phyloP scores from a whole-genome alignment of 2,113 vertebrate genomes.

The Benthochromis sp. region DNA sequence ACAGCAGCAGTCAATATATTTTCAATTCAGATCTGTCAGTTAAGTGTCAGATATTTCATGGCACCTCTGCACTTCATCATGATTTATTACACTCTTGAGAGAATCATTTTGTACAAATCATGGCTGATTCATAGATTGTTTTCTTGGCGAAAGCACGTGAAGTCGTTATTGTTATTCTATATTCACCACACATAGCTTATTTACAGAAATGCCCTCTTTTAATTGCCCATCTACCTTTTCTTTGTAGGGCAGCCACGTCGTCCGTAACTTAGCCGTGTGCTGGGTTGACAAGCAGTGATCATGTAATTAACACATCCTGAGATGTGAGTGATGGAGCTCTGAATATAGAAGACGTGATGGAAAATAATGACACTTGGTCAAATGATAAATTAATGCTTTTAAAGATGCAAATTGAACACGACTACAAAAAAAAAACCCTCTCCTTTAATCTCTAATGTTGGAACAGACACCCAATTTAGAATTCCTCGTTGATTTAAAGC shows the following conservation, averaged over 20 bases:
- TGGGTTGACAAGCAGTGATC: slow-evolving; percentile 1
- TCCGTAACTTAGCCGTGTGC: not conserved
- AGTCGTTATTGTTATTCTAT: not conserved
- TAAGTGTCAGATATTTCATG: slow-evolving; percentile 6
- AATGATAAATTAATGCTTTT: not conserved
- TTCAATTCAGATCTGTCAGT: slow-evolving; percentile 30
- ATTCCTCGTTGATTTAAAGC: slow-evolving; percentile 20
- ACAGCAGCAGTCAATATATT: slow-evolving; percentile 19
- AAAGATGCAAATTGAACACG: not conserved
- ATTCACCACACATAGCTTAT: not conserved
- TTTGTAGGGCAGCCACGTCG: not conserved
- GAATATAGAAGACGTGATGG: not conserved
- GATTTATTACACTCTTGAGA: not conserved
- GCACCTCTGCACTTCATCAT: not conserved
- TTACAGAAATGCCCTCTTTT: not conserved
- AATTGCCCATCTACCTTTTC: not conserved
- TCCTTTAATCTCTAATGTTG: slow-evolving; percentile 11
- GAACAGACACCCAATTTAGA: not conserved
- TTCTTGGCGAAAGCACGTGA: not conserved
- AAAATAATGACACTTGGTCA: not conserved
- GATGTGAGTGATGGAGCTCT: not conserved
- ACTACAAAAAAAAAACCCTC: not conserved
- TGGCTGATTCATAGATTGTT: not conserved
- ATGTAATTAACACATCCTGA: slow-evolving; percentile 16
- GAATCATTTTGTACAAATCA: not conserved